These are phyloP conservation scores for Hirtodrosophila alboralis DNA, from an alignment of 2,888 invertebrate species.

Conservation along the genomic window DNA sequence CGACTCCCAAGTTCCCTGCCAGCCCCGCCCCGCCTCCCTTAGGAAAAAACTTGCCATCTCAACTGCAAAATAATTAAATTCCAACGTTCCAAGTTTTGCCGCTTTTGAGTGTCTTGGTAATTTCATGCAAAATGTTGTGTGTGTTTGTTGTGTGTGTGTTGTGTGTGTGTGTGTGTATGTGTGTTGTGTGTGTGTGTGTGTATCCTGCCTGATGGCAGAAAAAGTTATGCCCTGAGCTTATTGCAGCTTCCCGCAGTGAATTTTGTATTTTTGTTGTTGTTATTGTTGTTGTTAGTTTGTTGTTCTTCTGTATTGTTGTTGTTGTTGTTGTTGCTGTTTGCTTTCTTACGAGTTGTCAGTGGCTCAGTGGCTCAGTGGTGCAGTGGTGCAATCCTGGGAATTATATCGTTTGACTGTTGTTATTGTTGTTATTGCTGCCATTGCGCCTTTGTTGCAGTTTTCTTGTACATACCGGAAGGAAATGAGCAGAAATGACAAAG, in stretches of 20 bases:
- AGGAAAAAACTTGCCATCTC: no score
- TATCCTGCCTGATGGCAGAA: conserved; percentile 30
- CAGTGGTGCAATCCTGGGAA: conserved; percentile 59
- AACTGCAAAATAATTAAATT: conserved; percentile 76
- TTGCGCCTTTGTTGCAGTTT: conserved; percentile 65
- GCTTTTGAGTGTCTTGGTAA: conserved; percentile 56
- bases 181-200: conserved; percentile 10
- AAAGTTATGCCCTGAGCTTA: conserved; percentile 76
- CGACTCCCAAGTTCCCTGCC: no score
- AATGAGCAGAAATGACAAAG: conserved; percentile 81
- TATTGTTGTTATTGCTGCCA: conserved; percentile 19
- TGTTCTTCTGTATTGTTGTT: conserved; percentile 49
- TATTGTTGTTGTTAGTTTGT: no score
- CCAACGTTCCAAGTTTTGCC: conserved; percentile 64
- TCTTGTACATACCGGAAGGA: conserved; percentile 77
- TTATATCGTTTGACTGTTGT: conserved; percentile 59
- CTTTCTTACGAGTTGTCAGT: conserved; percentile 77
- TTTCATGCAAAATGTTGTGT: conserved; percentile 63
- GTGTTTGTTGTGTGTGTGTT: conserved; percentile 10
- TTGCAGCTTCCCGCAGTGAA: conserved; percentile 72
- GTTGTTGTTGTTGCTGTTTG: conserved; percentile 52
- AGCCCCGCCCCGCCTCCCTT: no score
- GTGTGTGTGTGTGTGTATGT: conserved; percentile 17
- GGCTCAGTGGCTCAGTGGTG: conserved; percentile 70
- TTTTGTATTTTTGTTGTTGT: conserved; percentile 47